A percentile compares a stretch with the other conserved stretches of the same genome.
Conservation (phyloP, 2,797 vertebrate genomes). For the Oreochromis mossambicus region DNA sequence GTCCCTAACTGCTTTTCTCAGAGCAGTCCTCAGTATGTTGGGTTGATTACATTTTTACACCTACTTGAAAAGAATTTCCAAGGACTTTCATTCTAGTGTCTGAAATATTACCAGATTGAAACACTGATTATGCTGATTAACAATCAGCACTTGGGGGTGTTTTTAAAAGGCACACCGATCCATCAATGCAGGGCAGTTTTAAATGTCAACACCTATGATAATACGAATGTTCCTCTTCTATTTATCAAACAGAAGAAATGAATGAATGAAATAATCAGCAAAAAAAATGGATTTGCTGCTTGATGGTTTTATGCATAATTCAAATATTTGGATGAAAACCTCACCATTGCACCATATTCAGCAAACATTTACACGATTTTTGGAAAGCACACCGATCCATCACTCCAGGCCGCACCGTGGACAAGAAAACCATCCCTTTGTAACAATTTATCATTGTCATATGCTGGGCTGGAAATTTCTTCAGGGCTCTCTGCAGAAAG, state of each 20-base stretch:
- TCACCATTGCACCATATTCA: not conserved
- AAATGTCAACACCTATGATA: not conserved
- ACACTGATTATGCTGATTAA: not conserved
- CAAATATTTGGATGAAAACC: not conserved
- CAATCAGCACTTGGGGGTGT: not conserved
- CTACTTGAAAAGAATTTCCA: not conserved
- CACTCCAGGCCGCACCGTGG: not conserved
- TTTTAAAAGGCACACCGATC: not conserved
- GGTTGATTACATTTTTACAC: not conserved
- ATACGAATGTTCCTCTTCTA: not conserved
- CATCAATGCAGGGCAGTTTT: not conserved
- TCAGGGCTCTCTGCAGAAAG: not conserved
- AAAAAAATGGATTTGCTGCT: not conserved
- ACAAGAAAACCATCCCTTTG: not conserved
- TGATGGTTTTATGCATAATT: slow-evolving; percentile 4
- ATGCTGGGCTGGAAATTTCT: not conserved
- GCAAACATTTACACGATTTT: not conserved
- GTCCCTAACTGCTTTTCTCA: not conserved
- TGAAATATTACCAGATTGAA: not conserved
- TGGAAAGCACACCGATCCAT: not conserved
- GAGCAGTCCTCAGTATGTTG: not conserved
- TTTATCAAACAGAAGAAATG: not conserved
- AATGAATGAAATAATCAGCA: not conserved
- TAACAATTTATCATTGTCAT: not conserved
- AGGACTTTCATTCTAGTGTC: not conserved